Conservation (phyloP, 2,888 invertebrate genomes). For the Falcaria lacertinaria region DNA sequence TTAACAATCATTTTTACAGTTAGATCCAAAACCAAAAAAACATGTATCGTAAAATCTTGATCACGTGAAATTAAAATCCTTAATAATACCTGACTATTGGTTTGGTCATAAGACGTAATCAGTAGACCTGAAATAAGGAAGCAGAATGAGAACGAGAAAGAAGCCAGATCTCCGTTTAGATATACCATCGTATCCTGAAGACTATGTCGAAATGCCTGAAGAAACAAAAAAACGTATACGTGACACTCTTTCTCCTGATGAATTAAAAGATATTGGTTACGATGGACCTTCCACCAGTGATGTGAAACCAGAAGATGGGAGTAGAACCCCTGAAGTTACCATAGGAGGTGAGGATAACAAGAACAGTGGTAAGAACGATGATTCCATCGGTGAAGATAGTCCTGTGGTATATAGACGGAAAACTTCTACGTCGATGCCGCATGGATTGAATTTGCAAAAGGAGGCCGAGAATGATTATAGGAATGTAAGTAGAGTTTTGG, state of each 20-base stretch:
- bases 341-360: slow-evolving; percentile 38
- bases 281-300: slow-evolving; percentile 1
- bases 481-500: slow-evolving; percentile 25
- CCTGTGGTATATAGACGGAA: slow-evolving; percentile 48
- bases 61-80: no score
- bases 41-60: no score
- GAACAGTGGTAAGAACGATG: slow-evolving; percentile 8
- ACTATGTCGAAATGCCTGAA: slow-evolving; percentile 66
- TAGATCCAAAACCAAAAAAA: no score
- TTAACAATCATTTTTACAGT: no score
- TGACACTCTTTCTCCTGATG: slow-evolving; percentile 29
- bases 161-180: slow-evolving; percentile 57
- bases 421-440: slow-evolving; percentile 83
- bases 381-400: slow-evolving; percentile 21
- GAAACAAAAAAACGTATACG: slow-evolving; percentile 42
- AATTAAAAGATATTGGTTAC: slow-evolving; percentile 16
- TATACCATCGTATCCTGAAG: slow-evolving; percentile 58
- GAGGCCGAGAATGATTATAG: slow-evolving; percentile 13
- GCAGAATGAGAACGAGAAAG: slow-evolving; percentile 51
- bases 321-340: slow-evolving; percentile 59
- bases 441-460: slow-evolving; percentile 75
- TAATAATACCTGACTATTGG: no score
- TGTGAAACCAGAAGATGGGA: slow-evolving; percentile 19
- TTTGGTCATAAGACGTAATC: no score
- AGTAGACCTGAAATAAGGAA: neutral